Evolutionary conservation across 1,140 invertebrate genomes (phyloP), one percentile per base, ranked within the genome.

Genomic region (Bombus huntii): DNA sequence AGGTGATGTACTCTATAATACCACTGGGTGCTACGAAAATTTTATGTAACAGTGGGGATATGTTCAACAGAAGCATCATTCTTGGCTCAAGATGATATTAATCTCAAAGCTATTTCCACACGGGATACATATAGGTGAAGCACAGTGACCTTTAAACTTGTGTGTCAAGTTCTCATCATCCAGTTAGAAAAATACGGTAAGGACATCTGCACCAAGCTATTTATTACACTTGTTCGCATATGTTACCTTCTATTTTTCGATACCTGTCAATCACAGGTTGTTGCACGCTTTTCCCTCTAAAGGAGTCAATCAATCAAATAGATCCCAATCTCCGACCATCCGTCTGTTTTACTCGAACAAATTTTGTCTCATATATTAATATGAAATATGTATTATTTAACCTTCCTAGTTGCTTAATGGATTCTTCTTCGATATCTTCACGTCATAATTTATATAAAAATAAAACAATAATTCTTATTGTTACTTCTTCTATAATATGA

Each of bases 11-110:
- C 59, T 66, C 37, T 71, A 71, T 57, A 82, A 82, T 75, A 74
- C 31, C 42, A 44, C 53, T 47, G 53, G 83, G 73, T 72, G 82
- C 77, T 44, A 42, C 62, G 65, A 87, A 77, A 85, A 82, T 88
- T 85, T 85, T 81, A 79, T 59, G 62, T 85, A 82, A 84, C 59
- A 73, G 87, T 89, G 88, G 87, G 88, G 88, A 90, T 90, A 80
- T 81, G 73, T 42, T 76, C 59, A 72, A 70, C 83, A 79, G 68
- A 91, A 87, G 88, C 89, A 90, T 91, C 84, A 39, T 81, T 85
- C 44, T 68, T 88, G 68, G 42, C 59, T 42, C 59, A 68, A 78
- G 72, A 91, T 89, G 89, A 85, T 72, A 80, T 75, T 68, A 53
- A 70, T 72, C 79, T 62, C 25, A 66, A 76, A 65, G 47, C 78